Evolutionary conservation across 2,797 vertebrate species (phyloP), one percentile per base, ranked within the genome.

Genomic region (Austrolebias charrua): DNA sequence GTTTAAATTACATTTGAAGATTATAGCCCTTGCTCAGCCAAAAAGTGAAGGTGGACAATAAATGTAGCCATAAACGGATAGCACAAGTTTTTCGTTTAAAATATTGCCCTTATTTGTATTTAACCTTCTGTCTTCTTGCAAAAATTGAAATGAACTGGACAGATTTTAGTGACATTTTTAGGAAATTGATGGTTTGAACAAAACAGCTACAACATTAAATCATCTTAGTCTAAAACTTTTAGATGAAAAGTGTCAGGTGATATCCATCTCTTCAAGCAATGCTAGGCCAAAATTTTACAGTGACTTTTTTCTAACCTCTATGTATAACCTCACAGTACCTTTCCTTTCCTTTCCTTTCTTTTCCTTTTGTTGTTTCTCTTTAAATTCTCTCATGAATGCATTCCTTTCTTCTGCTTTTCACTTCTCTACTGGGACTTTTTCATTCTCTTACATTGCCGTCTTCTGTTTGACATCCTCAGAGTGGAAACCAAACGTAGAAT

Each of bases 401-500:
- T 67, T 31, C 63, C 44, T 71, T 72, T 83, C 64, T 74, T 61
- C 47, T n/a, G 35, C 29, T 56, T 44, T 56, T 44, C 46, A 60
- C 63, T 19, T 60, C 71, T 74, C 77, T 66, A 86, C 74, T 57
- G 76, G 60, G 75, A 62, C 73, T 85, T 69, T 75, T 84, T 84
- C 76, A 87, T 80, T 79, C 61, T 60, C 60, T 72, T 65, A 78
- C 71, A 67, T 75, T 55, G 84, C 76, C 78, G 82, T 86, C 76
- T 73, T 83, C 76, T 56, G 48, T 69, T 68, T 80, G 90, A 89
- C 86, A 74, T 84, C 75, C 78, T 76, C 70, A 76, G 85, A 83
- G 82, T 82, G 76, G 84, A 88, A 90, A 90, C 86, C 85, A 87
- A 84, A 76, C 82, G 63, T 28, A 61, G 61, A 60, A 64, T 48